Percentiles rank a stretch among this genome's conserved stretches.
Evolutionary conservation across 92 coral and sea anemone genomes (phyloP).

Genomic region (Epizoanthus ramosus): DNA sequence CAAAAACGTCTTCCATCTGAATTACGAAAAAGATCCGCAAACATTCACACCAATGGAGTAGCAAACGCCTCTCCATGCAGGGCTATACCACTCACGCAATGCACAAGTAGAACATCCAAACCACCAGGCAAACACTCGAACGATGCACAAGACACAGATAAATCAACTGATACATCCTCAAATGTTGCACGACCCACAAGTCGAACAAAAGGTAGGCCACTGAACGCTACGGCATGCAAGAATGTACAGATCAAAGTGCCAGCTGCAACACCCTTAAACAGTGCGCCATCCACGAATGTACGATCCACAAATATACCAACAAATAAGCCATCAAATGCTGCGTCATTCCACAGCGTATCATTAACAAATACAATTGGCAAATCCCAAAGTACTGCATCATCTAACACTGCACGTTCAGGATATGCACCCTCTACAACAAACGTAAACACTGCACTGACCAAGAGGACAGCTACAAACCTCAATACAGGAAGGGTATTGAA

Average conservation of each 20-base stretch:
- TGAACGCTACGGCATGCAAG: background rate
- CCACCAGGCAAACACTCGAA: background rate
- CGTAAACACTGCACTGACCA: background rate
- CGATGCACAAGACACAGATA: background rate
- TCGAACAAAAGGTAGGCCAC: too few relatives aligned
- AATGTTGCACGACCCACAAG: background rate
- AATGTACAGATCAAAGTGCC: background rate
- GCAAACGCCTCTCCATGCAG: background rate
- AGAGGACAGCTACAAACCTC: background rate
- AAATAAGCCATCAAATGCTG: background rate
- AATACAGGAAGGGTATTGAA: background rate
- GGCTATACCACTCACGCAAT: background rate
- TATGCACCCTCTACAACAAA: background rate
- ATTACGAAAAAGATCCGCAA: too few relatives aligned
- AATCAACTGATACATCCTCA: background rate
- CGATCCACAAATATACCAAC: background rate
- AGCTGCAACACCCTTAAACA: slow-evolving; percentile 6
- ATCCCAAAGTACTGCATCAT: background rate
- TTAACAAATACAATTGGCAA: background rate
- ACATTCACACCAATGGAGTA: background rate
- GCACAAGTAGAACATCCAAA: background rate
- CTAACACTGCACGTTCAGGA: background rate
- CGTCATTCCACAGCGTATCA: background rate
- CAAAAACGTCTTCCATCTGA: background rate
- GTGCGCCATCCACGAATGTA: background rate